Evolutionary conservation across 2,113 vertebrate genomes (phyloP).

Genomic region (Pristiophorus japonicus): DNA sequence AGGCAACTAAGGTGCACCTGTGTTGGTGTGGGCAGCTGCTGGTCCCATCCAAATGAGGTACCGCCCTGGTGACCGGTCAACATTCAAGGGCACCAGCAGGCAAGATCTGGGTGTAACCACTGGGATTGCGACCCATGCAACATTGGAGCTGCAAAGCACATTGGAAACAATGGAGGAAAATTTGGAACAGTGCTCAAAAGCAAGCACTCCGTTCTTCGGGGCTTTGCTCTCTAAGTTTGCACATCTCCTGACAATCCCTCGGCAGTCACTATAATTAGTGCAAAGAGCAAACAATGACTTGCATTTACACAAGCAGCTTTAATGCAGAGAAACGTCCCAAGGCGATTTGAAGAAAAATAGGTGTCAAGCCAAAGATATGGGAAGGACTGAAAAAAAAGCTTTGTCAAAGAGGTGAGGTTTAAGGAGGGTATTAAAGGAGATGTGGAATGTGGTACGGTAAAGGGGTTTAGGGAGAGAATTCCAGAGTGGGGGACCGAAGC

Average conservation of each 20-base stretch:
- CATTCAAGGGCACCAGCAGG: background rate
- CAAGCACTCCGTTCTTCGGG: background rate
- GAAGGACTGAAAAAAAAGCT: background rate
- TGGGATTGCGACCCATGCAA: background rate
- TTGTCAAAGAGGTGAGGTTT: background rate
- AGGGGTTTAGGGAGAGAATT: background rate
- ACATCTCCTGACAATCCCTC: background rate
- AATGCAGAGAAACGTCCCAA: background rate
- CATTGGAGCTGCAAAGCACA: background rate
- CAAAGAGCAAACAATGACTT: background rate
- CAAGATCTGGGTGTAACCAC: background rate
- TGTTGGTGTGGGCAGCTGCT: background rate
- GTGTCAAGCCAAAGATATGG: background rate
- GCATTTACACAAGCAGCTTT: background rate
- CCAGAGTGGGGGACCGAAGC: background rate
- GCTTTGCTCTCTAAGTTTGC: background rate
- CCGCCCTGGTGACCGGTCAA: background rate
- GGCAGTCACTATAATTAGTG: background rate
- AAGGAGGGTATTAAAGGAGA: background rate
- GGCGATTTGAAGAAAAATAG: background rate
- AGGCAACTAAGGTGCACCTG: background rate
- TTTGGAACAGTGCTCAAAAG: background rate
- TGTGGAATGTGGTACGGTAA: background rate
- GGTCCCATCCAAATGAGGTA: background rate
- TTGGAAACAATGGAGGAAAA: background rate